These are phyloP conservation scores for Protonibea diacanthus DNA, from an alignment of 2,797 vertebrate species.

Conservation along the genomic window DNA sequence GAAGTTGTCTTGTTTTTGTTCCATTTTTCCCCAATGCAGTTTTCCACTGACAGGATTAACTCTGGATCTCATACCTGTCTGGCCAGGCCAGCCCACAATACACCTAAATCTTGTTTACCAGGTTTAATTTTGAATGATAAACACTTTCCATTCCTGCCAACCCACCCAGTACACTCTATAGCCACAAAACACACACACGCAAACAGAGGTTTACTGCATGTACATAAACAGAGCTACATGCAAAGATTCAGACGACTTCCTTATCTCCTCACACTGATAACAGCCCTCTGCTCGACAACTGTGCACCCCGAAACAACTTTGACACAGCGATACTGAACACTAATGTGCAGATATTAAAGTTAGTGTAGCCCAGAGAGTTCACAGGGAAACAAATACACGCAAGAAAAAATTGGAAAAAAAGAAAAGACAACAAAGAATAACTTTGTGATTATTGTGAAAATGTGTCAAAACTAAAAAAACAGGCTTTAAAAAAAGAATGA, in stretches of 20 bases:
- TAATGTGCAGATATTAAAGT: constrained; percentile 45
- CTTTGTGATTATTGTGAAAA: constrained; percentile 16
- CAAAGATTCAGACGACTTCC: constrained; percentile 30
- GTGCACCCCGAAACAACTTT: constrained; percentile 39
- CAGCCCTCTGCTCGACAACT: constrained; percentile 35
- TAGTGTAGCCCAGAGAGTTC: constrained; percentile 23
- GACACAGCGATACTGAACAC: constrained; percentile 46
- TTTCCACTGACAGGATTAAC: constrained; percentile 63
- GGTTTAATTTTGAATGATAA: constrained; percentile 58
- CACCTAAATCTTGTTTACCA: constrained; percentile 60
- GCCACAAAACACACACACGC: constrained; percentile 29
- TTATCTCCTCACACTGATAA: constrained; percentile 56
- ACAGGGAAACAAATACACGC: constrained; percentile 25
- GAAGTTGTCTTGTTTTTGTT: constrained; percentile 51
- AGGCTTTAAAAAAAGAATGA: constrained; percentile 4
- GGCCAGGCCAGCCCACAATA: constrained; percentile 38
- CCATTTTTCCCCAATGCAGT: constrained; percentile 26
- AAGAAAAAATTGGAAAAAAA: neutral
- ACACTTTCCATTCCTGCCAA: constrained; percentile 22
- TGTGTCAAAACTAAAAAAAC: constrained; percentile 39
- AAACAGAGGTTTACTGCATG: constrained; percentile 29
- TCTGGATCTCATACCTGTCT: constrained; percentile 58
- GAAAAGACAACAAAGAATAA: constrained; percentile 9
- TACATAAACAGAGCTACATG: constrained; percentile 28
- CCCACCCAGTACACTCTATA: constrained; percentile 16